A percentile compares a stretch with the other conserved stretches of the same genome.
Conservation (phyloP, 2,888 invertebrate species). For the Yponomeuta plumbellus region DNA sequence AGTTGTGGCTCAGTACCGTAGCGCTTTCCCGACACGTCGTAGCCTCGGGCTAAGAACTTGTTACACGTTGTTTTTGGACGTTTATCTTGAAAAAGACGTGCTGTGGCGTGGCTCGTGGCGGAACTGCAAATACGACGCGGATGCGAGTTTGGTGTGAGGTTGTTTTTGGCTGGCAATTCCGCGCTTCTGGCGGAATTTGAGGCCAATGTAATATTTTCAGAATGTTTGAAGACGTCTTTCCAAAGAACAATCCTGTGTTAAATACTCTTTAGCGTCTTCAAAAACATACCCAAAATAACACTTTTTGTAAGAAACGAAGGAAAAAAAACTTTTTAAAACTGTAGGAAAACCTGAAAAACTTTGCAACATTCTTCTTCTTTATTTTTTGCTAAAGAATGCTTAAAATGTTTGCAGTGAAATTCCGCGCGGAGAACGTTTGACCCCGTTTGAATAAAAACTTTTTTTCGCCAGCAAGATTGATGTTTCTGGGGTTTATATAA, state of each 20-base stretch:
- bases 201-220: too few species aligned
- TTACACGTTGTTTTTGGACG: conserved; percentile 33
- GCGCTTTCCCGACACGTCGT: conserved; percentile 54
- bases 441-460: conserved; percentile 17
- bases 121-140: not conserved
- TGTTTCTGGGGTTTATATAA: conserved; percentile 9
- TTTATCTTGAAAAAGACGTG: conserved; percentile 17
- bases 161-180: too few species aligned
- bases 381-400: conserved; percentile 11
- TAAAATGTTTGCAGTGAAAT: conserved; percentile 13
- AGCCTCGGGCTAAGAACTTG: conserved; percentile 53
- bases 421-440: conserved; percentile 15
- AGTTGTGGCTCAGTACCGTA: conserved; percentile 24
- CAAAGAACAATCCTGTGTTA: too few species aligned
- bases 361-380: not conserved
- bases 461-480: conserved; percentile 19
- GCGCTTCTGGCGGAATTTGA: too few species aligned
- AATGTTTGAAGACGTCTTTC: too few species aligned
- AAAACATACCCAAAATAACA: not conserved
- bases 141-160: not conserved
- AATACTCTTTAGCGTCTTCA: too few species aligned
- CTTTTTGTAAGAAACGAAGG: not conserved
- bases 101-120: conserved; percentile 3
- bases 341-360: not conserved
- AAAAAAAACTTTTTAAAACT: not conserved